These are phyloP conservation scores for Euclidia mi DNA, from an alignment of 2,888 invertebrate genomes.

Conservation along the genomic window DNA sequence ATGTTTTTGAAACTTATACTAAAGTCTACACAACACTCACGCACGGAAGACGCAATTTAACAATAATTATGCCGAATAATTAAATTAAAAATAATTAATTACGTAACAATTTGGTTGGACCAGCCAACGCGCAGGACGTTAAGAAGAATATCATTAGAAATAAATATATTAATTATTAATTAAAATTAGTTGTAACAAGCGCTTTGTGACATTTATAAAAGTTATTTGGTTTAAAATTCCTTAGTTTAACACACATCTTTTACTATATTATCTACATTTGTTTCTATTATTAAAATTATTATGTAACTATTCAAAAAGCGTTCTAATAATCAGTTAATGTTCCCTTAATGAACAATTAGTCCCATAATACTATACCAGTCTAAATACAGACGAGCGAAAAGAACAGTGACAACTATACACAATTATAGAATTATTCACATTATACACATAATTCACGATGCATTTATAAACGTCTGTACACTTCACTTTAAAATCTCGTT, in stretches of 20 bases:
- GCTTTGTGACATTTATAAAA: constrained; percentile 58
- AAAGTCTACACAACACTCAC: constrained; percentile 51
- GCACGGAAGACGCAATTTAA: constrained; percentile 67
- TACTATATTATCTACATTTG: constrained; percentile 64
- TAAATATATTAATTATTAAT: constrained; percentile 46
- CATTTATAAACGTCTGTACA: constrained; percentile 58
- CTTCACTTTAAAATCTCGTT: constrained; percentile 54
- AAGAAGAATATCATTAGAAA: constrained; percentile 56
- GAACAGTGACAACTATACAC: constrained; percentile 55
- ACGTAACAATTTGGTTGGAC: constrained; percentile 57
- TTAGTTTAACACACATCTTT: constrained; percentile 64
- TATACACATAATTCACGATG: constrained; percentile 64
- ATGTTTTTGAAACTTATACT: constrained; percentile 39
- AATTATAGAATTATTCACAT: constrained; percentile 65
- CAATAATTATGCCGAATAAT: constrained; percentile 54
- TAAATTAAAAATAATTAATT: constrained; percentile 44
- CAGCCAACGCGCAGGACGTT: constrained; percentile 66
- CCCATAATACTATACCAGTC: constrained; percentile 45
- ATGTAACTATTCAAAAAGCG: constrained; percentile 64
- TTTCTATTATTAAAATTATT: constrained; percentile 59
- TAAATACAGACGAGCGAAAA: constrained; percentile 56
- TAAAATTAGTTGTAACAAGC: constrained; percentile 57
- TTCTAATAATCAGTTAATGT: constrained; percentile 58
- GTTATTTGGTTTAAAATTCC: constrained; percentile 59
- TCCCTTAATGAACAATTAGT: constrained; percentile 55